Evolutionary conservation across 1,140 invertebrate species (phyloP).

Genomic region (Oscheius sp.): DNA sequence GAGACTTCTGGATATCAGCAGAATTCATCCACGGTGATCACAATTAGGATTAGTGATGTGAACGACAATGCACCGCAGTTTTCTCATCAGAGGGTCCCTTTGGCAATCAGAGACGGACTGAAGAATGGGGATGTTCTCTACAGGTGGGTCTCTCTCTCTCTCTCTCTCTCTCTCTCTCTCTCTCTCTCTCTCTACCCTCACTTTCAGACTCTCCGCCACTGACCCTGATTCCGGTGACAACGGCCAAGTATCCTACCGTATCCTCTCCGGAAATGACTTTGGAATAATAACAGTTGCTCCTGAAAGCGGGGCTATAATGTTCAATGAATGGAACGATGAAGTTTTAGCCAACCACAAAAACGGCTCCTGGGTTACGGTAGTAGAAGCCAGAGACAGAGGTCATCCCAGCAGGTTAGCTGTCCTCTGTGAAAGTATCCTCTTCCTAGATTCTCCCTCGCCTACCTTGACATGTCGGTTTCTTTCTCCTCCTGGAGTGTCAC

Average conservation of each 20-base stretch:
- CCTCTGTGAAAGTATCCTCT: background rate
- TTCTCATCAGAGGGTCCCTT: background rate
- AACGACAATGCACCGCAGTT: slow-evolving; percentile 78
- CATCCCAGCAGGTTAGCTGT: slow-evolving; percentile 3
- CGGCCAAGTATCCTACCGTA: slow-evolving; percentile 79
- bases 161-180: background rate
- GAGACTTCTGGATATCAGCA: slow-evolving; percentile 56
- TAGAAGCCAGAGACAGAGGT: slow-evolving; percentile 34
- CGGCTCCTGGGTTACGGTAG: slow-evolving; percentile 15
- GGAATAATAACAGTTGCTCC: slow-evolving; percentile 26
- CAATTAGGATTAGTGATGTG: slow-evolving; percentile 75
- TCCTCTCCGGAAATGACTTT: slow-evolving; percentile 42
- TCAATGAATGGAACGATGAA: slow-evolving; percentile 38
- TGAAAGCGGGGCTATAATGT: slow-evolving; percentile 34
- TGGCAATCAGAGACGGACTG: slow-evolving; percentile 1
- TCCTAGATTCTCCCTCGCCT: background rate
- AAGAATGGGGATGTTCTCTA: slow-evolving; percentile 7
- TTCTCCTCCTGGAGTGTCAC: slow-evolving; percentile 22
- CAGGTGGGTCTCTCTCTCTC: background rate
- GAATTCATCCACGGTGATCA: slow-evolving; percentile 74
- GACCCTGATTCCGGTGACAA: slow-evolving; percentile 86
- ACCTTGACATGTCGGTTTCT: slow-evolving; percentile 11
- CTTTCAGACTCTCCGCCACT: slow-evolving; percentile 67
- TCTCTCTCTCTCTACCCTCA: background rate
- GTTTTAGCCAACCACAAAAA: background rate